Evolutionary conservation across 2,797 vertebrate species (phyloP).

Genomic region (Macropodus opercularis): DNA sequence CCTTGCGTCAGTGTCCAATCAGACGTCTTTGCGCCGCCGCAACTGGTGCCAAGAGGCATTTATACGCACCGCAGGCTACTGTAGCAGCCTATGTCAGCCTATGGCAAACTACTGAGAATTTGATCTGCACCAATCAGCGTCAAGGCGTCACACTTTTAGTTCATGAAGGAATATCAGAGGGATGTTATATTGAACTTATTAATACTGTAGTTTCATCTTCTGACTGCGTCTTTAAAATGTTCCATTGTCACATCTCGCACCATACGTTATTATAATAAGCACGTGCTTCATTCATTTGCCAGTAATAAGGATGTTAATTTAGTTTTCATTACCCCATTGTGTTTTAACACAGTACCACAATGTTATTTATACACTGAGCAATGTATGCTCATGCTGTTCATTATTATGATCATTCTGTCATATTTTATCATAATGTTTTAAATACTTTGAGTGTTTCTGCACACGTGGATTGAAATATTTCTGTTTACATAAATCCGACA

Average conservation of each 20-base stretch:
- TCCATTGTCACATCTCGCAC: too few species aligned
- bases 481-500: too few species aligned
- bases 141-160: conserved; percentile 33
- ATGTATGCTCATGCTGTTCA: not conserved
- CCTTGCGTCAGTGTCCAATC: conserved; percentile 63
- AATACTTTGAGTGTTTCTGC: not conserved
- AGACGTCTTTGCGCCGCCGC: conserved; percentile 68
- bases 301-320: not conserved
- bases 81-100: conserved; percentile 68
- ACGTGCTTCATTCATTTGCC: not conserved
- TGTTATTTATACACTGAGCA: not conserved
- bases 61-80: conserved; percentile 48
- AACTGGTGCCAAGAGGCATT: conserved; percentile 61
- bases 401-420: not conserved
- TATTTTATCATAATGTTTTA: not conserved
- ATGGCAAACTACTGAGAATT: conserved; percentile 51
- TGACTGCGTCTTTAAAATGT: not conserved
- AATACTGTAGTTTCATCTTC: not conserved
- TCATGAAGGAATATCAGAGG: not conserved
- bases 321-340: not conserved
- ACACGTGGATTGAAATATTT: not conserved
- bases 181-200: not conserved
- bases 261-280: not conserved
- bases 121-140: conserved; percentile 70
- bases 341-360: not conserved